Evolutionary conservation across 2,113 vertebrate species (phyloP), one percentile per base, ranked within the genome.

Genomic region (Donacobius atricapilla): DNA sequence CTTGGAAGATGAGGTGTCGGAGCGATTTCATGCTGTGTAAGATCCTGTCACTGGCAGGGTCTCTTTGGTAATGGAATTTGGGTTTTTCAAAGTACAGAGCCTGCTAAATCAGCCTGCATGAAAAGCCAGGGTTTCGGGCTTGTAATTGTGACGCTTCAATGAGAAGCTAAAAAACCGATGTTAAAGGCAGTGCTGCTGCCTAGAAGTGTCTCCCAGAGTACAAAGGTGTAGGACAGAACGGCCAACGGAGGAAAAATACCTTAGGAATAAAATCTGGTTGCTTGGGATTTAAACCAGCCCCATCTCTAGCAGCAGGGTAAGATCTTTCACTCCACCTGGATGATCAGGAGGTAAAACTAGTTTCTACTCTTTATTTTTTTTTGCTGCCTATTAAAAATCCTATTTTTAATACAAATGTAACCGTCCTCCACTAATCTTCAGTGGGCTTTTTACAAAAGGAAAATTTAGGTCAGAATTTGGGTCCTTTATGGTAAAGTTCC

Each of bases 11-110:
- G 71, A 95, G 93, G 82, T 44, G 66, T 39, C 1, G 11, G 64
- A 64, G 65, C 5, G 91, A 91, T 94, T 95, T 96, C 96, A 94
- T 64, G 75, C 96, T 95, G 82, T 51, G 92, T 48, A 53, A 91
- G 70, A 83, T 79, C 83, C 66, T 69, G 56, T 64, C 89, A 7
- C 10, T 60, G 78, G 22, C 69, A 84, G 83, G 80, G 85, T 63
- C 61, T 73, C 92, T 95, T 60, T 47, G 50, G 72, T 94, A 53
- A 95, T 39, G 79, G 81, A 92, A 93, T 76, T 77, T 17, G 39
- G 86, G 58, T 71, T 93, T 96, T 89, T 71, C 23, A 18, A 86
- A 95, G 86, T 33, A 51, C 20, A 25, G 58, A 8, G 39, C 31
- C 35, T 95, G 87, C 44, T 82, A 63, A 88, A 54, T 68, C 56